These are phyloP conservation scores for Cephonodes hylas DNA, from an alignment of 2,888 invertebrate genomes.

Conservation along the genomic window DNA sequence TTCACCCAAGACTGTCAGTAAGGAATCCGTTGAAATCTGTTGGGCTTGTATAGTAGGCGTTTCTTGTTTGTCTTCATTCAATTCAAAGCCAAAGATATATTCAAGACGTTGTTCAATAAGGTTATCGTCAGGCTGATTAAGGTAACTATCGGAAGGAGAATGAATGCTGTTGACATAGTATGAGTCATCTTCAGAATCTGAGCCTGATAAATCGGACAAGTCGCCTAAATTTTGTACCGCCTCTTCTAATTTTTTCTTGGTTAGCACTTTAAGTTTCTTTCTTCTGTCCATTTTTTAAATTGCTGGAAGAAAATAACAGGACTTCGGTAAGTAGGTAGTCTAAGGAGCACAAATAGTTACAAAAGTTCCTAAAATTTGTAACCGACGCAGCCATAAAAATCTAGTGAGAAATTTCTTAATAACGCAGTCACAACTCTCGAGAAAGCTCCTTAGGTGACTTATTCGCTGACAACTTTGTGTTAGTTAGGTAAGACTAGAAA, in stretches of 20 bases:
- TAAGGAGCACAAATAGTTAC: no score
- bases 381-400: no score
- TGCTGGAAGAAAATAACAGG: neutral
- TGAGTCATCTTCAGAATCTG: slow-evolving; percentile 26
- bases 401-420: neutral
- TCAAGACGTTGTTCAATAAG: slow-evolving; percentile 27
- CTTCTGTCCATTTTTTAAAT: neutral
- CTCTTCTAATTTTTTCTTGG: neutral
- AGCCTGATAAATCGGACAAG: slow-evolving; percentile 25
- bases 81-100: slow-evolving; percentile 21
- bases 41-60: no score
- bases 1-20: neutral
- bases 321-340: no score
- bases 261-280: neutral
- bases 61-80: neutral
- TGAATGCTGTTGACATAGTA: slow-evolving; percentile 23
- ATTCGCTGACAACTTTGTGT: no score
- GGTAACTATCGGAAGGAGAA: slow-evolving; percentile 17
- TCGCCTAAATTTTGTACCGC: slow-evolving; percentile 16
- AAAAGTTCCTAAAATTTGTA: no score
- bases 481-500: no score
- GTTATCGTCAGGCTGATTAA: slow-evolving; percentile 19
- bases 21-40: no score
- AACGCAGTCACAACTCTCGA: no score
- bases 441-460: no score